A percentile compares a stretch with the other conserved stretches of the same genome.
phyloP scores from a whole-genome alignment of 2,113 vertebrate genomes.

The Columba janthina region DNA sequence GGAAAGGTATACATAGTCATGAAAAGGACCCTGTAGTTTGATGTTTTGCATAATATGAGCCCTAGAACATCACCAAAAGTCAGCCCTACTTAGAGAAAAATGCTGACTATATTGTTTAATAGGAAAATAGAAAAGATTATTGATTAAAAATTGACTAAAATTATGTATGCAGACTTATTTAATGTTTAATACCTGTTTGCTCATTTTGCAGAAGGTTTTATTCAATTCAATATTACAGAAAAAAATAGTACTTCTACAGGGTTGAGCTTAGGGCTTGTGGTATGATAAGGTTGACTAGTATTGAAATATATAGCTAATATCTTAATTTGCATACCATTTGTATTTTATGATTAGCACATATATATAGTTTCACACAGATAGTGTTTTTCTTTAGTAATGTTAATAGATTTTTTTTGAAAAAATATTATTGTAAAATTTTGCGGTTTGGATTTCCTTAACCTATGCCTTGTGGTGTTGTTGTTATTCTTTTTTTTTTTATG shows the following conservation, averaged over 20 bases:
- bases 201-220: conserved; percentile 2
- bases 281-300: not conserved
- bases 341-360: not conserved
- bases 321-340: not conserved
- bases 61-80: conserved; percentile 8
- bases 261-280: not conserved
- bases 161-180: conserved; percentile 26
- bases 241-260: not conserved
- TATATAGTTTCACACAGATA: not conserved
- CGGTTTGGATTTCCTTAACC: not conserved
- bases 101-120: conserved; percentile 32
- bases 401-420: not conserved
- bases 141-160: conserved; percentile 14
- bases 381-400: not conserved
- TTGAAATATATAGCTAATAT: not conserved
- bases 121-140: conserved; percentile 20
- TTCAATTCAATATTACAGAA: not conserved
- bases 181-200: conserved; percentile 35
- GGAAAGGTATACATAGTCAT: conserved; percentile 2
- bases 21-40: not conserved
- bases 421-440: not conserved
- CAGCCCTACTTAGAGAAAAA: not conserved
- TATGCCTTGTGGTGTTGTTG: not conserved
- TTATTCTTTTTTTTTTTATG: not conserved
- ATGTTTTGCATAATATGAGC: conserved; percentile 6